Conservation (phyloP, 2,113 vertebrate species). For the Struthidea cinerea region DNA sequence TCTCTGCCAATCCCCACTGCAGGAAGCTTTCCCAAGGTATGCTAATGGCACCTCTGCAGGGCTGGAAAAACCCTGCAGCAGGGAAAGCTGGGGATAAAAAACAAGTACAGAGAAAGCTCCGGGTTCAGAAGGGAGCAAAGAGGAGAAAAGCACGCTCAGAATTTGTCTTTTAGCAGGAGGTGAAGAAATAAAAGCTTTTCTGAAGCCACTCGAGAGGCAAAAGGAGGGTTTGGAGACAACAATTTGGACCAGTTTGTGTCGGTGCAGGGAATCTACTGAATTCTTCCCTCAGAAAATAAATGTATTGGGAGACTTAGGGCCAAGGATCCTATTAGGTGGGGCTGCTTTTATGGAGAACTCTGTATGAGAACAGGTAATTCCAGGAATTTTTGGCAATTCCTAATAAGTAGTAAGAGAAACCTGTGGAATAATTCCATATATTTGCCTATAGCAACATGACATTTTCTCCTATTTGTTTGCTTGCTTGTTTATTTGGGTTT, state of each 20-base stretch:
- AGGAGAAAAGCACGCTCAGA: background rate
- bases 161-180: background rate
- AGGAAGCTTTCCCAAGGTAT: background rate
- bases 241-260: background rate
- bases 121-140: background rate
- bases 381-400: background rate
- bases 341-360: background rate
- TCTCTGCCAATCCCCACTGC: conserved; percentile 4
- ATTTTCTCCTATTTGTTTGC: background rate
- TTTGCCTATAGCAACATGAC: background rate
- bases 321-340: background rate
- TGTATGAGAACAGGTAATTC: background rate
- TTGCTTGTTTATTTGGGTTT: background rate
- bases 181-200: background rate
- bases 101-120: background rate
- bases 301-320: background rate
- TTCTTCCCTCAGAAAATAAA: background rate
- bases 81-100: background rate
- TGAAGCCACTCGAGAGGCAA: background rate
- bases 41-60: background rate
- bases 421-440: background rate
- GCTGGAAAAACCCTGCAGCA: background rate
- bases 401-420: background rate
- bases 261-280: background rate
- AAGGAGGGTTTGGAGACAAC: background rate